Base-by-base conservation (phyloP, 1,140 invertebrate species). In the Drosophila willistoni region DNA sequence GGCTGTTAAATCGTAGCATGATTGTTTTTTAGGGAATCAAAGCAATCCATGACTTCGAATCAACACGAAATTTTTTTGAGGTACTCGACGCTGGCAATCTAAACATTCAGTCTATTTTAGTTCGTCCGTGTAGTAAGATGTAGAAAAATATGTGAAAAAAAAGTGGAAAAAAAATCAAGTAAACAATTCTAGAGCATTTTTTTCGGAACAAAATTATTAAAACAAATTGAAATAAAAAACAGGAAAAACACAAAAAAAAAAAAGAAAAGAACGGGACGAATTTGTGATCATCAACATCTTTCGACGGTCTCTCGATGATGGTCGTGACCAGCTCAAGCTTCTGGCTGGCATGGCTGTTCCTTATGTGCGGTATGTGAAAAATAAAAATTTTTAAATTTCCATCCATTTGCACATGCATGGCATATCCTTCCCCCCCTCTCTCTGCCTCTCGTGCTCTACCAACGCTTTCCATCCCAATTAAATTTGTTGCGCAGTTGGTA, bases 401-500 rank as follows among this genome's bases (percentile, higher is more conserved):
- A 51, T 12, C 44, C 14, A 22, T 47, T 47, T 47, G 2, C 44
- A 39, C 10, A 13, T 22, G 17, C 44, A 22, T 22, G 44, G 6
- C 17, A 47, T 17, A 17, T 19, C 7, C 17, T 17, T n/a, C n/a
- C n/a, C 34, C 3, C 1, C 5, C 34, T 36, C 34, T 5, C 34
- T 6, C 5, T 29, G n/a, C n/a, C 29, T 29, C 0, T 6, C 29
- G 29, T 7, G 1, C 34, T 12, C 34, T 10, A 12, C 34, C 34
- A 36, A 10, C 29, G 7, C 41, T 22, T 47, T 19, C 36, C 12
- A 13, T 13, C 10, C 10, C 44, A 47, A 55, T 51, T 65, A 65
- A 36, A 33, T 34, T 65, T 51, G 44, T 22, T 51, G n/a, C 34
- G 47, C 33, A 65, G 44, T 22, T 54, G 44, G 63, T 47, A 65